Base-by-base conservation (phyloP, 2,797 vertebrate genomes). In the Setipinna tenuifilis region DNA sequence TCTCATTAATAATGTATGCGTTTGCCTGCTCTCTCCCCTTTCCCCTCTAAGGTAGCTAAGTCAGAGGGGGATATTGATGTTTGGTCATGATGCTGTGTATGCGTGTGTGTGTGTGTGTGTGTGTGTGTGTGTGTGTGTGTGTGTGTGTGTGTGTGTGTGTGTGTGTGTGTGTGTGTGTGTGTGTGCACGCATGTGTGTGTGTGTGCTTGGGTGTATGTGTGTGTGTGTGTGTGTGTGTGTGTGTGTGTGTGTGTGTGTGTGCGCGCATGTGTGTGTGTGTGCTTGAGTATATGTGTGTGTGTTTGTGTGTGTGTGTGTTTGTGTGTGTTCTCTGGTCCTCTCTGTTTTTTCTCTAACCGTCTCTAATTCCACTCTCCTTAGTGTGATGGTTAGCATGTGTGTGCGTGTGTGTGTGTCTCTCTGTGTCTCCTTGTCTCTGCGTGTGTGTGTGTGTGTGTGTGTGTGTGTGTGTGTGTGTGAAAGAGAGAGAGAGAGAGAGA, bases 1-100 rank as follows among this genome's bases (percentile, higher is more conserved):
- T 65, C 61, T 71, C 10, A 71, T 71, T 31, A 35, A 71, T 71
- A 71, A 71, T 71, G 25, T 6, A 71, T 71, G 65, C 31, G 65
- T 71, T 71, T 28, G 65, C 65, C 12, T 35, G 25, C 65, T 75
- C 82, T 19, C 87, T 19, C 87, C 75, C 48, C 81, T 85, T 71
- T 78, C 23, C 81, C 17, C 25, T 65, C 58, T 68, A 11, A 68
- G 65, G 65, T 25, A 68, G 65, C 65, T 35, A 71, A 71, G 12
- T 71, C 65, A 71, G 65, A 65, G 65, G 65, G 65, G 28, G 25
- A 71, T 71, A 71, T 71, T 71, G 65, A 71, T 12, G 25, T 71
- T 59, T 23, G 62, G 23, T 25, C 62, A 25, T 65, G 62, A 65
- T 23, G 62, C 6, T 28, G 62, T 65, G 23, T 65, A n/a, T 65